A percentile compares a stretch with the other conserved stretches of the same genome.
These are phyloP conservation scores for Aix galericulata DNA, from an alignment of 2,113 vertebrate species.

Conservation along the genomic window DNA sequence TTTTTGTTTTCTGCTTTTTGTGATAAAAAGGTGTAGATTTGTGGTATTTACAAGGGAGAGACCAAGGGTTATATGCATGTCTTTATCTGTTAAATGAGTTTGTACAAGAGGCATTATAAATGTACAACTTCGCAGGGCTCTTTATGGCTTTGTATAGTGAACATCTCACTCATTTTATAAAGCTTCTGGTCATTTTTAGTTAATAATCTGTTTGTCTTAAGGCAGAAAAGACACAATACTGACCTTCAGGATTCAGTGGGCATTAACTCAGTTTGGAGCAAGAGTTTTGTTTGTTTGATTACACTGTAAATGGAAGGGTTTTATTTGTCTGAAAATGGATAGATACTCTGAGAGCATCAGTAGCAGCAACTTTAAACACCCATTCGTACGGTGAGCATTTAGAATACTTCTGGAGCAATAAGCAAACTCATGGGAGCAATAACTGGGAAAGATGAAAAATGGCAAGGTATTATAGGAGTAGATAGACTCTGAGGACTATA, in stretches of 20 bases:
- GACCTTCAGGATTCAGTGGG: background rate
- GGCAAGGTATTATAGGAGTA: background rate
- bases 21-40: background rate
- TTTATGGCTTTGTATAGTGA: constrained; percentile 2
- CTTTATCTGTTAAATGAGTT: constrained; percentile 33
- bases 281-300: background rate
- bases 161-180: background rate
- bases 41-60: background rate
- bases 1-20: constrained; percentile 5
- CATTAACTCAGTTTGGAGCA: background rate
- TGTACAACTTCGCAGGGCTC: background rate
- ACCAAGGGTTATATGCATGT: background rate
- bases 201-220: background rate
- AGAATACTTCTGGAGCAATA: background rate
- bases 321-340: background rate
- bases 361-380: background rate
- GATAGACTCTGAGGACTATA: background rate
- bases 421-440: background rate
- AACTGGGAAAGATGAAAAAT: constrained; percentile 9
- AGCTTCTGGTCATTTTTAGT: background rate
- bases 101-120: background rate
- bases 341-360: background rate
- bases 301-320: constrained; percentile 7
- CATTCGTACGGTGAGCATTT: background rate
- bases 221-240: background rate